Base-by-base conservation (phyloP, 2,888 invertebrate species). In the Meiosimyza decipiens region DNA sequence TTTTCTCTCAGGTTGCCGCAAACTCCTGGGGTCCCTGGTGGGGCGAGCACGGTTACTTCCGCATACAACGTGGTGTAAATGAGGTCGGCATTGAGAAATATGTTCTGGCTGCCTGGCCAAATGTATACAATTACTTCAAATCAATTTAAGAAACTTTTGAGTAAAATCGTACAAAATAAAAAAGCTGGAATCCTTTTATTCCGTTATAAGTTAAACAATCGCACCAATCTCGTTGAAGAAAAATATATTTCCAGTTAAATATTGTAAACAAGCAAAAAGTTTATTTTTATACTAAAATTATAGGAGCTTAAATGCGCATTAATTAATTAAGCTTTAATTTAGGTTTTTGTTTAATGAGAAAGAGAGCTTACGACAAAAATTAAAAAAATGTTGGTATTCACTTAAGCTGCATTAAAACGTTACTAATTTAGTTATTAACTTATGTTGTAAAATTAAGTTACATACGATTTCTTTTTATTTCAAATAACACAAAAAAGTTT, bases 1-100 rank as follows among this genome's bases (percentile, higher is more conserved):
- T 54, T 50, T 77, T 73, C 76, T 87, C 88, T 6, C 88, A 98
- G 97, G 89, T 95, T 82, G 95, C 94, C 57, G 95, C 95, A 63
- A 98, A 98, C 88, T 96, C 96, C 50, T 98, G 98, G 98, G 98
- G 98, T 11, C 82, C 87, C 0, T 88, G 91, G 78, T 98, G 98
- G 98, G 98, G 98, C 12, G 97, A 98, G 84, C 89, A 91, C 75
- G 98, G 98, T 0, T 94, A 92, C 84, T 98, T 98, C 91, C 91
- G 93, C 74, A 97, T 98, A 80, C 87, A 90, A 6, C 91, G 94
- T 72, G 98, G 98, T 57, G 87, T 84, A 70, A 94, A 97, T 88
- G 97, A 97, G 84, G 94, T 95, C 81, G 93, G 93, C 78, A 97
- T 98, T 82, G 98, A 98, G 84, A 91, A 92, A 2, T 97, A 94